Conservation (phyloP, 2,888 invertebrate species). For the Philereme transversata region DNA sequence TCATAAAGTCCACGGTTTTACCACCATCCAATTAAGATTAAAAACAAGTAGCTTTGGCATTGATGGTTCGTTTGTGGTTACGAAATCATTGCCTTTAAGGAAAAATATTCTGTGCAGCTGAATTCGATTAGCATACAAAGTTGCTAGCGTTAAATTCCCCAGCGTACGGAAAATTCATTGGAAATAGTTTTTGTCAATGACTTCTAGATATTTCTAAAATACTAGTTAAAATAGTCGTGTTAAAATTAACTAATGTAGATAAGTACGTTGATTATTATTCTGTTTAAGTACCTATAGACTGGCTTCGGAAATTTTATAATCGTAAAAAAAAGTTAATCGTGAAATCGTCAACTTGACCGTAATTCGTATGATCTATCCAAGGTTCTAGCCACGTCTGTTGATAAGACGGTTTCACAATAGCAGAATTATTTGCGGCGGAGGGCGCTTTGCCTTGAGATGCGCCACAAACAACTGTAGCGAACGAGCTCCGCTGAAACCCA, state of each 20-base stretch:
- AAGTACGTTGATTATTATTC: slow-evolving; percentile 33
- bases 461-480: slow-evolving; percentile 77
- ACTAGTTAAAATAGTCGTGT: slow-evolving; percentile 15
- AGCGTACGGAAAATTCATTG: neutral
- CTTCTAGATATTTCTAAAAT: slow-evolving; percentile 7
- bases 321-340: slow-evolving; percentile 70
- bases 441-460: slow-evolving; percentile 77
- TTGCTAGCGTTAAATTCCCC: neutral
- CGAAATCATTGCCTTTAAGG: slow-evolving; percentile 19
- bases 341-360: slow-evolving; percentile 83
- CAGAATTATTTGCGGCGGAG: slow-evolving; percentile 83
- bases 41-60: slow-evolving; percentile 4
- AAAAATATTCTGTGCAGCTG: slow-evolving; percentile 12
- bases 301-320: slow-evolving; percentile 65
- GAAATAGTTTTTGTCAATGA: neutral
- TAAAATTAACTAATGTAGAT: slow-evolving; percentile 32
- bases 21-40: slow-evolving; percentile 9
- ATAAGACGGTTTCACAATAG: slow-evolving; percentile 81
- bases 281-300: slow-evolving; percentile 24
- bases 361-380: slow-evolving; percentile 81
- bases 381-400: slow-evolving; percentile 67
- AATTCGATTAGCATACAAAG: slow-evolving; percentile 5
- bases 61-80: slow-evolving; percentile 14
- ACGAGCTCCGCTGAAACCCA: slow-evolving; percentile 70
- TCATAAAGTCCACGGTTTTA: neutral